These are phyloP conservation scores for Nixonia krombeini DNA, from an alignment of 1,140 invertebrate genomes.

Conservation along the genomic window DNA sequence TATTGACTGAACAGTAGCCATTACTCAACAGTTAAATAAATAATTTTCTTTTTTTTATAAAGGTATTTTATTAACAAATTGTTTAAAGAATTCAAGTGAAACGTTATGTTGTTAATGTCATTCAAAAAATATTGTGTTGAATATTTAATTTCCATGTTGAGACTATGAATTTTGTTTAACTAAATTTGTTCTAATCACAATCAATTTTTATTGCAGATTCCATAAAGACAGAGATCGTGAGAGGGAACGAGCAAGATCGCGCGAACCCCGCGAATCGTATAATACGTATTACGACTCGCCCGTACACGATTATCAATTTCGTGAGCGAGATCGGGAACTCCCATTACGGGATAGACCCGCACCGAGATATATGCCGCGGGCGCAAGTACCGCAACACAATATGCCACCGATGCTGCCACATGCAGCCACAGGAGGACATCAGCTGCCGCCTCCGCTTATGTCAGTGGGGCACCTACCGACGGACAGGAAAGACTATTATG, in stretches of 20 bases:
- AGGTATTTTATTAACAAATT: too few relatives aligned
- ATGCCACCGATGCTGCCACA: slow-evolving; percentile 54
- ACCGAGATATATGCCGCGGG: slow-evolving; percentile 57
- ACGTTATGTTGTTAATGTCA: too few relatives aligned
- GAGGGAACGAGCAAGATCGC: slow-evolving; percentile 63
- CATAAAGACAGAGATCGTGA: slow-evolving; percentile 66
- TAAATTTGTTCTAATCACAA: too few relatives aligned
- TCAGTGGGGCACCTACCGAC: slow-evolving; percentile 64
- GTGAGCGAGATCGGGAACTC: slow-evolving; percentile 66
- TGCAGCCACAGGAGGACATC: slow-evolving; percentile 50
- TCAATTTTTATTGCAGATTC: slow-evolving; percentile 58
- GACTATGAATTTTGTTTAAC: too few relatives aligned
- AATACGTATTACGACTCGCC: slow-evolving; percentile 64
- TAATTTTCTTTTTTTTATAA: too few relatives aligned
- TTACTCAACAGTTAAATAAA: too few relatives aligned
- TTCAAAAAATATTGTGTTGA: too few relatives aligned
- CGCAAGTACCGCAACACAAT: slow-evolving; percentile 58
- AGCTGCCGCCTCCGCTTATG: slow-evolving; percentile 59
- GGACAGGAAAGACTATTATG: slow-evolving; percentile 74
- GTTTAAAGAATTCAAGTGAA: too few relatives aligned
- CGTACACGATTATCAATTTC: slow-evolving; percentile 62
- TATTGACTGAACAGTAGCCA: too few relatives aligned
- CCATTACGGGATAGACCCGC: slow-evolving; percentile 55
- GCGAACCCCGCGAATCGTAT: slow-evolving; percentile 59
- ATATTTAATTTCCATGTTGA: too few relatives aligned